Evolutionary conservation across 2,797 vertebrate genomes (phyloP).

Genomic region (Karalla daura): DNA sequence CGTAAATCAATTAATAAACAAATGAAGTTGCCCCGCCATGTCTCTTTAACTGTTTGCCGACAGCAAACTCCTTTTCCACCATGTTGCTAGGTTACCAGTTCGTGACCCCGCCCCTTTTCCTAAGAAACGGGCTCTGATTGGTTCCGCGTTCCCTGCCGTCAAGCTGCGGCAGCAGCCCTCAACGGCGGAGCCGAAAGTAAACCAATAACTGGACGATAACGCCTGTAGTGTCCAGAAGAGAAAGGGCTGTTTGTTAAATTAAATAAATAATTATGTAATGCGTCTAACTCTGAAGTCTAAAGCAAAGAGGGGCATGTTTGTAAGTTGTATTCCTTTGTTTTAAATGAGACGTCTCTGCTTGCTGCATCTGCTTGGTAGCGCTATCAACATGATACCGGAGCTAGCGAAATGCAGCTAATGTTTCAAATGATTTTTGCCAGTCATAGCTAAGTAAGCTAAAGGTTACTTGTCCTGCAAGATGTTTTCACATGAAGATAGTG

Average conservation of each 20-base stretch:
- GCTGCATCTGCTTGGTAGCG: constrained; percentile 12
- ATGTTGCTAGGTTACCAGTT: constrained; percentile 51
- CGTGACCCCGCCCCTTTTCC: constrained; percentile 32
- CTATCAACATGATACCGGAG: constrained; percentile 14
- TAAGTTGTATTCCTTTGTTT: constrained; percentile 58
- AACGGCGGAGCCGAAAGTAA: constrained; percentile 42
- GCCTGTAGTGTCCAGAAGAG: not conserved
- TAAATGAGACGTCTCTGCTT: constrained; percentile 1
- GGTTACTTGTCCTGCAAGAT: not conserved
- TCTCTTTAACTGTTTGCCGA: constrained; percentile 36
- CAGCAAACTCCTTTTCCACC: constrained; percentile 53
- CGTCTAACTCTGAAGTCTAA: not conserved
- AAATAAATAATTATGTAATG: constrained; percentile 33
- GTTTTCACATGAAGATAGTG: not conserved
- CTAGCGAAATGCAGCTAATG: constrained; percentile 50
- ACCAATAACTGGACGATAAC: constrained; percentile 22
- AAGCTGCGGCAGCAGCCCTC: constrained; percentile 18
- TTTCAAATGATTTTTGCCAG: constrained; percentile 18
- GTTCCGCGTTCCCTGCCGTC: constrained; percentile 25
- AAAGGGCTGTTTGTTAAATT: not conserved
- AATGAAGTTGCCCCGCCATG: not conserved
- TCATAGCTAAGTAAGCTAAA: constrained; percentile 41
- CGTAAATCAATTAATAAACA: no score
- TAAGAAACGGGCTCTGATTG: constrained; percentile 30
- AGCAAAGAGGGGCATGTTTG: constrained; percentile 32